Conservation (phyloP, 2,797 vertebrate genomes). For the Pachyuromys duprasi region DNA sequence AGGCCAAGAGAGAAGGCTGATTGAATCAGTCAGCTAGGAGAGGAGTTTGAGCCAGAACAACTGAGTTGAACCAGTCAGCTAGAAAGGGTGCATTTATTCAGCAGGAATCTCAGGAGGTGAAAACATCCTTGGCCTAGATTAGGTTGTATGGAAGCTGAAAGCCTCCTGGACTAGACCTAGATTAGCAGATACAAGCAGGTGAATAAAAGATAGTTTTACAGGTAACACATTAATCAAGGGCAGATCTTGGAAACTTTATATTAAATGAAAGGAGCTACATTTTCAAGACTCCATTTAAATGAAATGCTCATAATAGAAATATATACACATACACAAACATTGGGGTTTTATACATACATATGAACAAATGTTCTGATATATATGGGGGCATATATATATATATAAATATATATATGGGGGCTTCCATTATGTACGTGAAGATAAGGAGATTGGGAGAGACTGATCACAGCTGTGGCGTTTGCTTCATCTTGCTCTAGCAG, state of each 20-base stretch:
- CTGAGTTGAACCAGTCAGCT: too few relatives aligned
- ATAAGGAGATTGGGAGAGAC: neutral
- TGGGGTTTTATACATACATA: neutral
- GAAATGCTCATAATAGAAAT: neutral
- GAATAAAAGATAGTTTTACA: too few relatives aligned
- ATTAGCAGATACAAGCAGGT: too few relatives aligned
- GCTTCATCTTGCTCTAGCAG: neutral
- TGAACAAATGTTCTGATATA: too few relatives aligned
- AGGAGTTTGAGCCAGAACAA: too few relatives aligned
- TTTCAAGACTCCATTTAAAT: neutral
- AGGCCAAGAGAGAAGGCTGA: too few relatives aligned
- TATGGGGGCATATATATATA: neutral
- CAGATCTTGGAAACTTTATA: neutral
- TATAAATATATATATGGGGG: neutral
- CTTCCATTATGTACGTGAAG: neutral
- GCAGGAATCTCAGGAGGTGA: too few relatives aligned
- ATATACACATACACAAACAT: neutral
- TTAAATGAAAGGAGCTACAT: constrained; percentile 32
- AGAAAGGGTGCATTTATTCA: too few relatives aligned
- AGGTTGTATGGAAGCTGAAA: too few relatives aligned
- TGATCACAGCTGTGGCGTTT: rapidly evolving
- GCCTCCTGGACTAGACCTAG: too few relatives aligned
- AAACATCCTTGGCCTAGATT: too few relatives aligned
- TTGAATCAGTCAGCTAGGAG: too few relatives aligned
- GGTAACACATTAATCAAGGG: neutral